phyloP scores from a whole-genome alignment of 2,888 invertebrate species.

The Julus scanicus region DNA sequence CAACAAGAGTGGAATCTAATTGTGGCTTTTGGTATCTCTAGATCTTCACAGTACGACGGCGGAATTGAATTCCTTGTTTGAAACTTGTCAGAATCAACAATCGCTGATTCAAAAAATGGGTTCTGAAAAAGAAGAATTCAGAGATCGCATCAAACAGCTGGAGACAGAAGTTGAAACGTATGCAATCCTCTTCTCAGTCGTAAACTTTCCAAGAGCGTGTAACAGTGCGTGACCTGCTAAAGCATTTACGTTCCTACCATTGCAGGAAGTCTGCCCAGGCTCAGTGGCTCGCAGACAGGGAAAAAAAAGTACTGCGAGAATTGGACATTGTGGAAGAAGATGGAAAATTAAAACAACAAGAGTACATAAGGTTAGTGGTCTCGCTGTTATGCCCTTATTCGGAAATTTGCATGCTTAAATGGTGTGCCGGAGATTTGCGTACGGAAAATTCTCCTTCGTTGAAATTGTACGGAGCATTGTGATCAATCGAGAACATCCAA shows the following conservation, averaged over 20 bases:
- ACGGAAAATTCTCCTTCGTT: no score
- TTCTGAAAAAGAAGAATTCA: slow-evolving; percentile 44
- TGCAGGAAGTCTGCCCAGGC: slow-evolving; percentile 47
- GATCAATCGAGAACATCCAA: neutral
- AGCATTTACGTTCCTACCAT: neutral
- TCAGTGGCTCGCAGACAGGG: slow-evolving; percentile 55
- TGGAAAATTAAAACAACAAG: slow-evolving; percentile 22
- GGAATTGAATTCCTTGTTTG: slow-evolving; percentile 28
- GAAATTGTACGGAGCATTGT: no score
- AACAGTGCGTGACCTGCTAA: no score
- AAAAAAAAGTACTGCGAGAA: slow-evolving; percentile 50
- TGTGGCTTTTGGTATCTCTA: slow-evolving; percentile 2
- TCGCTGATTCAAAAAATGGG: slow-evolving; percentile 28
- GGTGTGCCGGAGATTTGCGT: no score
- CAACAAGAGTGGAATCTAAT: neutral
- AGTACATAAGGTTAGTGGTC: neutral
- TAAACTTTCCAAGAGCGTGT: no score
- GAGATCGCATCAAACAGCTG: neutral
- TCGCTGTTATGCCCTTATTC: neutral
- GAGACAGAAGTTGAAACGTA: slow-evolving; percentile 43
- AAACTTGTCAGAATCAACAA: neutral
- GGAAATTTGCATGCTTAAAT: neutral
- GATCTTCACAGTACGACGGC: neutral
- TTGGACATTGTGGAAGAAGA: slow-evolving; percentile 44
- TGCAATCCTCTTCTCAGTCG: neutral